Evolutionary conservation across 2,113 vertebrate species (phyloP), one percentile per base, ranked within the genome.

Genomic region (Pelecanus crispus): DNA sequence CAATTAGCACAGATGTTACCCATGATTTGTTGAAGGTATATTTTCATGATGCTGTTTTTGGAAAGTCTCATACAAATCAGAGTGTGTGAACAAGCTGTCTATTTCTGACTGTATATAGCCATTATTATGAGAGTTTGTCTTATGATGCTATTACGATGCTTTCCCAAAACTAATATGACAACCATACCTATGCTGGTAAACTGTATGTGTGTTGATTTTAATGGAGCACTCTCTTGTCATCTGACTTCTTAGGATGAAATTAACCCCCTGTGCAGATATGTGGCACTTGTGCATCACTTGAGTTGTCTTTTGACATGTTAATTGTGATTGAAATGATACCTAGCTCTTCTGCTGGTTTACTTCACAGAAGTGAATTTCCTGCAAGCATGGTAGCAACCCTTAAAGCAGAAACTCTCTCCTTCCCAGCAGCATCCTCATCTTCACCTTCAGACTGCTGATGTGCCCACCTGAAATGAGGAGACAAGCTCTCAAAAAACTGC

Each of bases 271-370:
- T 47, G 67, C 78, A 91, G 95, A 62, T 79, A 77, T 61, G 86
- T 95, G 84, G 58, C 81, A 94, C 91, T 95, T 94, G 84, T 77
- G 59, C 81, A 67, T 77, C 92, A 96, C 89, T 95, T 67, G 78
- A 95, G 38, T 63, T 50, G 19, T 92, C 83, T 94, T 96, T 73
- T 74, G 89, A 95, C 10, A 4, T 25, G 14, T 81, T 95, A 91
- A 95, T 91, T 95, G 55, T 55, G 89, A 92, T 90, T 94, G 78
- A 91, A 87, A 88, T 83, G 84, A 66, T 82, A 73, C 17, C 26
- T 80, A 32, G 83, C 78, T 63, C 87, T 90, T 94, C 81, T 88
- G 45, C 62, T 81, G 40, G 34, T 81, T 96, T 94, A 68, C 77
- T 93, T 82, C 81, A 62, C 63, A 86, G 81, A 91, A 73, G 11